Base-by-base conservation (phyloP, 1,140 invertebrate species). In the Drosophila subobscura region DNA sequence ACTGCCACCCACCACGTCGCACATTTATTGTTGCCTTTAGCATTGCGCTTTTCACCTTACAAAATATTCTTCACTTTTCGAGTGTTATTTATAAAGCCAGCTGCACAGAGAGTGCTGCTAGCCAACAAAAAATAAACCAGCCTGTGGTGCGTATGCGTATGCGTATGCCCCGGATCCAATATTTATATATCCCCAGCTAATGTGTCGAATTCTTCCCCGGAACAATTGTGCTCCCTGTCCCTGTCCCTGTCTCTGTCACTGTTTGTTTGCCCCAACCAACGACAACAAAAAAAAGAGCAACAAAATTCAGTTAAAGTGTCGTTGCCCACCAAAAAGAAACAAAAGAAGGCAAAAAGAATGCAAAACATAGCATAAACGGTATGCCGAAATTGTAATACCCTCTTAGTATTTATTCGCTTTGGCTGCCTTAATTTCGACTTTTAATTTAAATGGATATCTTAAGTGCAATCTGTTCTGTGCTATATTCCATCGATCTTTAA, bases 51-150 rank as follows among this genome's bases (percentile, higher is more conserved):
- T 22, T 23, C 14, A 29, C 29, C 29, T 25, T 27, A 25, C 16
- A 16, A 16, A 40, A 41, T 40, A 25, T 37, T 66, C 20, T 65
- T 37, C 33, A 37, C 10, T 56, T 66, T 56, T 14, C 44, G 45
- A 27, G 22, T 58, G 41, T 58, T 73, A 74, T 74, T 74, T 74
- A 58, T 74, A 74, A 65, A 58, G 40, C 16, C 37, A 72, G 67
- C 70, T 55, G 52, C 46, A 25, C 16, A 42, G 16, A 41, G 52
- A 53, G 56, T 56, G 58, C 14, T 53, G 16, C 16, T 0, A 20
- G 16, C 37, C 23, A 33, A 64, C 33, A 41, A 29, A 50, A 14
- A 44, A 20, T 20, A 20, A 50, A 44, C 4, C 20, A 8, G 16
- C 10, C 16, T 3, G 27, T 20, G 29, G 8, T 37, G 7, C 12